These are phyloP conservation scores for Tachyglossus aculeatus DNA, from an alignment of 2,797 vertebrate genomes.

Conservation along the genomic window DNA sequence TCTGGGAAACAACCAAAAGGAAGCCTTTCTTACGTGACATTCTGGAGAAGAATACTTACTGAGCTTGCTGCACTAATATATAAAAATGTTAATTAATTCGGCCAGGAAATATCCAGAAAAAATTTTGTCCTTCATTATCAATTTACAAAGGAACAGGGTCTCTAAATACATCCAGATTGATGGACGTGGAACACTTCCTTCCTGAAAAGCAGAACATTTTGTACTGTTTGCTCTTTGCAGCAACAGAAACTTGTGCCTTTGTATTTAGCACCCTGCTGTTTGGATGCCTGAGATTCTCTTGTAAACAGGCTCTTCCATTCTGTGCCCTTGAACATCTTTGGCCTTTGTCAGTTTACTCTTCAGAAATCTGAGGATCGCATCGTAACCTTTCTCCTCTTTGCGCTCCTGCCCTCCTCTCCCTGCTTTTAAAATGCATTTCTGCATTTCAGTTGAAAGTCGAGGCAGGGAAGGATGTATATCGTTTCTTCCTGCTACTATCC, in stretches of 20 bases:
- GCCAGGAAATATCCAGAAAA: constrained; percentile 36
- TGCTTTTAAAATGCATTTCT: constrained; percentile 6
- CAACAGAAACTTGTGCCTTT: background rate
- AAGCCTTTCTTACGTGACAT: background rate
- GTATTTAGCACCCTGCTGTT: constrained; percentile 24
- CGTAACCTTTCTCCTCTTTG: constrained; percentile 14
- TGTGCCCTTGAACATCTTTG: constrained; percentile 9
- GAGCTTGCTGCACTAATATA: constrained; percentile 1
- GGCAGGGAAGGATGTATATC: background rate
- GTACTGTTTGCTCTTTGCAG: background rate
- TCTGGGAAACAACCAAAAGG: background rate
- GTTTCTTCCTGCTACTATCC: background rate
- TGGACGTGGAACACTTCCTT: constrained; percentile 6
- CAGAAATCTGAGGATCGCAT: background rate
- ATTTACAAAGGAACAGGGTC: constrained; percentile 30
- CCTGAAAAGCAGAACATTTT: constrained; percentile 25
- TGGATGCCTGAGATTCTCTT: constrained; percentile 10
- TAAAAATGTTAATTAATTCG: constrained; percentile 18
- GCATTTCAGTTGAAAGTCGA: constrained; percentile 15
- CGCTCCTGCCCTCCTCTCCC: constrained; percentile 6
- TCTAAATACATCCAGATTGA: constrained; percentile 29
- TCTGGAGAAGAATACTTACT: no score
- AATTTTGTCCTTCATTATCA: constrained; percentile 36
- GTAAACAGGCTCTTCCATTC: background rate
- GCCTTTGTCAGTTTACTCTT: constrained; percentile 27